phyloP scores from a whole-genome alignment of 2,113 vertebrate genomes.

The Peromyscus polionotus region DNA sequence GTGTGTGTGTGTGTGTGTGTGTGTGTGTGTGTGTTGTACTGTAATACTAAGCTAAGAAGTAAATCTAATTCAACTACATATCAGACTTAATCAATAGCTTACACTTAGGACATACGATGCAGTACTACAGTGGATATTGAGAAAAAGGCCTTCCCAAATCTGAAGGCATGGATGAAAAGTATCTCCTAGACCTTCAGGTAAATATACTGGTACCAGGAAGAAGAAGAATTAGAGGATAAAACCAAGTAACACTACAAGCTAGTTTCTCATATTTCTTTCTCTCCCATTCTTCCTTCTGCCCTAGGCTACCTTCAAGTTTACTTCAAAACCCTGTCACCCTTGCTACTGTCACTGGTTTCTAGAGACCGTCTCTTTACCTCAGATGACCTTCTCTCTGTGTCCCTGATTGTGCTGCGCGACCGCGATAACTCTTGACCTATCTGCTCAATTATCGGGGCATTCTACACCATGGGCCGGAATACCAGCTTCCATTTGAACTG shows the following conservation, averaged over 20 bases:
- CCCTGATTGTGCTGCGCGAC: background rate
- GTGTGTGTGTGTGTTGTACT: background rate
- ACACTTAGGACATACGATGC: conserved; percentile 37
- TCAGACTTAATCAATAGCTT: conserved; percentile 60
- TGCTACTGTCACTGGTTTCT: background rate
- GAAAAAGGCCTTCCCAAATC: background rate
- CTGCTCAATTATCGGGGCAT: background rate
- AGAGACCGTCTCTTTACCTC: background rate
- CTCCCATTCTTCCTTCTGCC: background rate
- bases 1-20: background rate
- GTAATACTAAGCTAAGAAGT: conserved; percentile 62
- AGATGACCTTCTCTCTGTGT: background rate
- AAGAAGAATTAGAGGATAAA: background rate
- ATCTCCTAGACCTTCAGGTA: conserved; percentile 23
- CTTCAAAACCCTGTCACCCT: background rate
- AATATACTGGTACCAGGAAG: conserved; percentile 3
- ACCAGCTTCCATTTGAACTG: background rate
- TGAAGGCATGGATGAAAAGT: conserved; percentile 28
- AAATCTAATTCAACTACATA: conserved; percentile 37
- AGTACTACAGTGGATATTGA: conserved; percentile 53
- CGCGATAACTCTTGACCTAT: background rate
- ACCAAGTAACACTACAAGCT: background rate
- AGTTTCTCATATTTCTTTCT: background rate
- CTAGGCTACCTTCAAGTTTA: background rate
- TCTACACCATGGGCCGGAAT: too few species aligned